Base-by-base conservation (phyloP, 2,797 vertebrate genomes). In the Staurois parvus region DNA sequence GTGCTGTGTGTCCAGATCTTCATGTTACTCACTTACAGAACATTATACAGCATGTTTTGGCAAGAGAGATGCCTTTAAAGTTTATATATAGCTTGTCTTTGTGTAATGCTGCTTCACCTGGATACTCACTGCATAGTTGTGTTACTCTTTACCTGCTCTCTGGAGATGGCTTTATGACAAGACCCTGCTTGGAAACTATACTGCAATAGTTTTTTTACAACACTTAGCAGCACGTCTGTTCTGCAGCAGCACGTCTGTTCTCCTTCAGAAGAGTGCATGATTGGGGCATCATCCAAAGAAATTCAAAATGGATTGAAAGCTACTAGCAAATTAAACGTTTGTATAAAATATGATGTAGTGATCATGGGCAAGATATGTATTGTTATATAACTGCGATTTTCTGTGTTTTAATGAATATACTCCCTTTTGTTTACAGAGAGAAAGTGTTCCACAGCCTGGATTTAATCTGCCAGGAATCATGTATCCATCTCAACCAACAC, bases 381-480 rank as follows among this genome's bases (percentile, higher is more conserved):
- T 24, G 19, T 13, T 48, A 7, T 59, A 9, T 59, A 8, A n/a
- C 21, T 21, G 7, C 0, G 8, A 3, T 24, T 56, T 21, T 21
- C 32, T 72, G 37, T n/a, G n/a, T 9, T 72, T 13, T 73, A 52
- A 28, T 52, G 9, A 2, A 56, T 59, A 32, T 3, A 11, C 28
- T 15, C 7, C 11, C 11, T 28, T 87, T 78, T 83, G 48, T 77
- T 87, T 88, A 21, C 91, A 99, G 97, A 92, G 89, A 83, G 97
- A 95, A 73, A 94, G 97, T 56, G 93, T 95, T 32, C 88, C 94
- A 28, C 94, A 94, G 90, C 89, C 94, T 32, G 91, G 93, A 69
- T 99, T 97, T 62, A 89, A 95, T 72, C 84, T 96, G 90, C 95
- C 94, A 5, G 91, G 94, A 42, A 88, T 93, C 0, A 69, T 87